Evolutionary conservation across 2,113 vertebrate species (phyloP), one percentile per base, ranked within the genome.

Genomic region (Anolis carolinensis): DNA sequence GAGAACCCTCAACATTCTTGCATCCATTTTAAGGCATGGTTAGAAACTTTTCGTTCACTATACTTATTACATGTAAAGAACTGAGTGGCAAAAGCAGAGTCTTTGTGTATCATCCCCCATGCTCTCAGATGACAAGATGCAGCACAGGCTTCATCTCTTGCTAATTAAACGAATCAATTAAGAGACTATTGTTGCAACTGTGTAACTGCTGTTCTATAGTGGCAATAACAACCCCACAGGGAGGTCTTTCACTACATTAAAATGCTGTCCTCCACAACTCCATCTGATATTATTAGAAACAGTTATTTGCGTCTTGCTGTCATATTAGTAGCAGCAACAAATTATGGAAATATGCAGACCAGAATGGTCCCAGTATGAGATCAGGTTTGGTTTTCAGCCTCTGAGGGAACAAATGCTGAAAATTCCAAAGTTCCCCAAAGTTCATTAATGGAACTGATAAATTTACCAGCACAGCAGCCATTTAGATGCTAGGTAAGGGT

Each of bases 111-210:
- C 90, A 83, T 55, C 96, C 96, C 95, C 96, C 96, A 88, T 91
- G 94, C 96, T 96, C 97, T 95, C 92, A 95, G 95, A 97, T 97
- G 97, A 98, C 98, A 98, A 96, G 97, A 97, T 90, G 94, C 94
- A 95, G 95, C 93, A 90, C 93, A 95, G 96, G 96, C 97, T 97
- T 97, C 97, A 97, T 98, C 97, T 98, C 97, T 94, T 96, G 97
- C 98, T 99, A 99, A 99, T 99, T 99, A 99, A 99, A 98, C 97
- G 97, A 99, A 99, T 99, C 98, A 99, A 99, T 99, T 99, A 99
- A 98, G 96, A 97, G 96, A 97, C 97, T 97, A 96, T 97, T 97
- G 97, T 97, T 96, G 96, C 97, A 97, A 97, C 97, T 96, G 97
- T 96, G 97, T 97, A 98, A 98, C 97, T 98, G 97, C 98, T 98